Conservation (phyloP, 1,140 invertebrate genomes). For the Nasonia longicornis region DNA sequence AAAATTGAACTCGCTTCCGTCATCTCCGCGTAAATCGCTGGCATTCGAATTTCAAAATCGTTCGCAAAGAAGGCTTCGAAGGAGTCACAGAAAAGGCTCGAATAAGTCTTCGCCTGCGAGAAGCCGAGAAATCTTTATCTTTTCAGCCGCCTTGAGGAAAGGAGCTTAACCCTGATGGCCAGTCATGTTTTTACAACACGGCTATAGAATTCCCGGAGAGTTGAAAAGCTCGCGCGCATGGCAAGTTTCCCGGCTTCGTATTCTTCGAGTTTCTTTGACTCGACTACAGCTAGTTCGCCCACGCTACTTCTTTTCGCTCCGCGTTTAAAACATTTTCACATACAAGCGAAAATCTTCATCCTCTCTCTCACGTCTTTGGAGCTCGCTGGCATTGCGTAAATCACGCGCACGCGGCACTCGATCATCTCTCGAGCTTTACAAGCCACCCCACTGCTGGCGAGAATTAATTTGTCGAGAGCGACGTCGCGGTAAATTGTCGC, state of each 20-base stretch:
- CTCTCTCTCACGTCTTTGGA: not conserved
- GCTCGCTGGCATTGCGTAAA: constrained; percentile 45
- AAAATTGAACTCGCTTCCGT: not conserved
- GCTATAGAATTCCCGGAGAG: constrained; percentile 32
- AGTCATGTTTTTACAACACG: constrained; percentile 41
- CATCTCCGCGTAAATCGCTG: no score
- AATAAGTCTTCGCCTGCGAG: not conserved
- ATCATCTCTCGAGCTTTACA: constrained; percentile 60
- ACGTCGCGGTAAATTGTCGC: constrained; percentile 62
- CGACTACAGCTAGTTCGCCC: not conserved
- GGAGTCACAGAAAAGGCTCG: not conserved
- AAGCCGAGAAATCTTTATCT: constrained; percentile 38
- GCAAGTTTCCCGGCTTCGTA: constrained; percentile 33
- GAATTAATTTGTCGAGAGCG: constrained; percentile 63
- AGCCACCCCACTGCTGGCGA: constrained; percentile 57
- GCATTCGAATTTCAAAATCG: not conserved
- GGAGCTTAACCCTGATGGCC: constrained; percentile 40
- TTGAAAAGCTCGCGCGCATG: constrained; percentile 25
- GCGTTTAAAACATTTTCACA: constrained; percentile 14
- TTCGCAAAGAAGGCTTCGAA: not conserved
- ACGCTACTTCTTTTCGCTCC: not conserved
- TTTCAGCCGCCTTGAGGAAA: constrained; percentile 43
- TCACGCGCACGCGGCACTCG: constrained; percentile 54
- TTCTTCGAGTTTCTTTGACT: constrained; percentile 28
- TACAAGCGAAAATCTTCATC: not conserved